These are phyloP conservation scores for Aleiodes alternator DNA, from an alignment of 2,888 invertebrate species.

Conservation along the genomic window DNA sequence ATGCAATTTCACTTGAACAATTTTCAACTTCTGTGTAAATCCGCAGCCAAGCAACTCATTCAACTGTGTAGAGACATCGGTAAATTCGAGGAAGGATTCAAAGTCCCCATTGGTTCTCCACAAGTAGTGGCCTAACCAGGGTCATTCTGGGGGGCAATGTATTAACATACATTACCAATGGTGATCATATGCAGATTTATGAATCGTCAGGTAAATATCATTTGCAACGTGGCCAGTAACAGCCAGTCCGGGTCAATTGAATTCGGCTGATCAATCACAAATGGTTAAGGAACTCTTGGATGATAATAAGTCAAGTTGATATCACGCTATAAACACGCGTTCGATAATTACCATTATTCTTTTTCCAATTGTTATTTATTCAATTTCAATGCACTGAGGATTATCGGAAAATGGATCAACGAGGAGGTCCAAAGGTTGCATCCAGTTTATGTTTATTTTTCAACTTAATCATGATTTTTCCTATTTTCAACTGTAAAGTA, in stretches of 20 bases:
- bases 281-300: slow-evolving; percentile 1
- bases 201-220: slow-evolving; percentile 60
- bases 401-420: too few relatives aligned
- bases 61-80: slow-evolving; percentile 35
- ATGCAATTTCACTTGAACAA: background rate
- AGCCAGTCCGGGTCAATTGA: slow-evolving; percentile 55
- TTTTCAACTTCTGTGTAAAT: background rate
- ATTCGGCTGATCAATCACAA: slow-evolving; percentile 51
- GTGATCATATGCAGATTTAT: slow-evolving; percentile 73
- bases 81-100: slow-evolving; percentile 3
- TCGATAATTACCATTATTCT: background rate
- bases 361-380: background rate
- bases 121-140: slow-evolving; percentile 53
- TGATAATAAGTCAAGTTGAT: background rate
- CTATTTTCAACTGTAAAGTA: too few relatives aligned
- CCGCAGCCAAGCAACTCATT: slow-evolving; percentile 8
- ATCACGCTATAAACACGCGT: background rate
- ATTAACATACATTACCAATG: slow-evolving; percentile 68
- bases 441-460: too few relatives aligned
- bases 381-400: background rate
- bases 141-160: slow-evolving; percentile 73
- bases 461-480: too few relatives aligned
- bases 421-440: too few relatives aligned
- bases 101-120: background rate
- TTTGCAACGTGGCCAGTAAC: slow-evolving; percentile 45